phyloP scores from a whole-genome alignment of 2,113 vertebrate genomes.

The Hoplias malabaricus region DNA sequence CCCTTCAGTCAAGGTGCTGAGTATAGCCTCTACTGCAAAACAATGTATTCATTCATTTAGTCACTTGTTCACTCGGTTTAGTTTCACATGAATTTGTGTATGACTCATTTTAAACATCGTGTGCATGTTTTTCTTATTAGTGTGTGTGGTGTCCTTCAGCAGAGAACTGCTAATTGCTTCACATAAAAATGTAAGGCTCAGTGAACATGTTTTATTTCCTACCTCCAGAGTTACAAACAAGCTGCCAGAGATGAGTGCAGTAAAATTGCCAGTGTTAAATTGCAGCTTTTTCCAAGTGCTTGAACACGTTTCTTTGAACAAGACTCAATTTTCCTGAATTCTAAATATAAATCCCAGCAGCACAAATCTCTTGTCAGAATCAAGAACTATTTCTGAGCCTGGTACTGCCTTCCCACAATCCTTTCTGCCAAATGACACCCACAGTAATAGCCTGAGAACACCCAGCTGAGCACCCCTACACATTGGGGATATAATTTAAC shows the following conservation, averaged over 20 bases:
- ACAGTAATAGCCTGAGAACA: background rate
- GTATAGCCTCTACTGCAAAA: background rate
- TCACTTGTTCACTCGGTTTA: too few species aligned
- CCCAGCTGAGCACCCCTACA: background rate
- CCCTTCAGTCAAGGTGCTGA: background rate
- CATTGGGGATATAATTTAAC: background rate
- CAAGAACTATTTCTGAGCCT: background rate
- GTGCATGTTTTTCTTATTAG: background rate
- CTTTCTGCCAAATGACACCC: background rate
- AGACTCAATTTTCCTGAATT: slow-evolving; percentile 8
- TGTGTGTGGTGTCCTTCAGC: background rate
- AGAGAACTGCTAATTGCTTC: slow-evolving; percentile 21
- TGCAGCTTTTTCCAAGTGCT: slow-evolving; percentile 13
- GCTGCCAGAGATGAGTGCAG: background rate
- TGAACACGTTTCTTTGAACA: slow-evolving; percentile 1
- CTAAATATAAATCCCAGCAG: slow-evolving; percentile 1
- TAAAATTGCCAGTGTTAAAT: slow-evolving; percentile 15
- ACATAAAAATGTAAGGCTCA: slow-evolving; percentile 2
- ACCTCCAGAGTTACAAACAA: slow-evolving; percentile 12
- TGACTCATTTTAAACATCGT: background rate
- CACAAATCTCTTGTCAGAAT: background rate
- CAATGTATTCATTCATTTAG: background rate
- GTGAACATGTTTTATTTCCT: slow-evolving; percentile 7
- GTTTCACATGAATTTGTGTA: background rate
- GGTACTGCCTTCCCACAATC: background rate